These are phyloP conservation scores for Tamias sibiricus DNA, from an alignment of 2,113 vertebrate genomes.

Conservation along the genomic window DNA sequence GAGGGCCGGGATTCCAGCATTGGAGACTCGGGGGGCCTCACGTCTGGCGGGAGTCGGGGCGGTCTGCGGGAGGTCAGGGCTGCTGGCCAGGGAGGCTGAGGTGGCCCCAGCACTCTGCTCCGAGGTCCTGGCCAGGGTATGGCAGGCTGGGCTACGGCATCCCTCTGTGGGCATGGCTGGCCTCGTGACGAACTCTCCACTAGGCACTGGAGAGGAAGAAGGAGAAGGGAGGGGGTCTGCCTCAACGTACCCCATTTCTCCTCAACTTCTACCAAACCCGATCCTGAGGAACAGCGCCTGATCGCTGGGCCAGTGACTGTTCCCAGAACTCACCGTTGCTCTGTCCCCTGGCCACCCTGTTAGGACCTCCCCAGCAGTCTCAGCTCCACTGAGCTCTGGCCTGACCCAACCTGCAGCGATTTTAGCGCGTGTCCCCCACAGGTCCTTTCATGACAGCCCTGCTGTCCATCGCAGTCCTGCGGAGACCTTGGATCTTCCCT, in stretches of 20 bases:
- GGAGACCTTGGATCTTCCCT: background rate
- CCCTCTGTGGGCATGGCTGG: background rate
- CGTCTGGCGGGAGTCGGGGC: background rate
- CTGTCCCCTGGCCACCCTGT: background rate
- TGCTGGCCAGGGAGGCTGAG: no score
- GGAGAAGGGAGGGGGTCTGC: background rate
- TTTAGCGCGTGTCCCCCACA: no score
- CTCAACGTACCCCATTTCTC: background rate
- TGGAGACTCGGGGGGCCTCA: no score
- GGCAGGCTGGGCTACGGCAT: background rate
- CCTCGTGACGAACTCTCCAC: background rate
- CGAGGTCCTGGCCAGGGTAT: background rate
- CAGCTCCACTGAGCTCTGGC: background rate
- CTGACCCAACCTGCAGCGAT: background rate
- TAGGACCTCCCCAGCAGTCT: accelerated
- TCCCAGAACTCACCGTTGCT: background rate
- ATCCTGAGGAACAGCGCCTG: background rate
- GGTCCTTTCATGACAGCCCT: no score
- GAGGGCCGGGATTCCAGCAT: background rate
- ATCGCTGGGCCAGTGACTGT: background rate
- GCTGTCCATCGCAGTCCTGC: background rate
- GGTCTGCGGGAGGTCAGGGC: background rate
- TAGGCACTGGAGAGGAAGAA: accelerated
- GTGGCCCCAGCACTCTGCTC: background rate
- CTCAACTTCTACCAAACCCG: background rate